Evolutionary conservation across 2,888 invertebrate genomes (phyloP).

Genomic region (Aplocera efformata): DNA sequence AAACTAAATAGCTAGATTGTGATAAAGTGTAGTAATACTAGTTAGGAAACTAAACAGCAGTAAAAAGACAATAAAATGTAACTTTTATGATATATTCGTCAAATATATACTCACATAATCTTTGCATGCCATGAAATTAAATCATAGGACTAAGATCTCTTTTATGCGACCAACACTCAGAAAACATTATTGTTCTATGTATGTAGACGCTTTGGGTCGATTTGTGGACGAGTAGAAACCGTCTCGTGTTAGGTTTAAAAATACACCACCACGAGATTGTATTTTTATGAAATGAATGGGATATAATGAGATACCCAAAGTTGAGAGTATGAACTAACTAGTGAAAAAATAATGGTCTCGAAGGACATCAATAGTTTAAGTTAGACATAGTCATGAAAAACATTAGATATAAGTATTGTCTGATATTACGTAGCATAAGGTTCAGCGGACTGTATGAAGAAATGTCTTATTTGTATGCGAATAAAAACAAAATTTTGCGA

Average conservation of each 20-base stretch:
- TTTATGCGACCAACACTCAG: background rate
- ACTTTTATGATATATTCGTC: slow-evolving; percentile 8
- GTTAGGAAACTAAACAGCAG: slow-evolving; percentile 10
- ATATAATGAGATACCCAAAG: background rate
- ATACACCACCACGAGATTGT: background rate
- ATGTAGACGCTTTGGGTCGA: too few relatives aligned
- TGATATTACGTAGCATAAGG: slow-evolving; percentile 10
- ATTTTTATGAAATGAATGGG: background rate
- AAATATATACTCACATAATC: background rate
- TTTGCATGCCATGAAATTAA: slow-evolving; percentile 12
- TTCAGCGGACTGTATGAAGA: slow-evolving; percentile 1
- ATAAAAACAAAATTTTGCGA: slow-evolving; percentile 3
- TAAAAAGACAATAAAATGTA: slow-evolving; percentile 13
- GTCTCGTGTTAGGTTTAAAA: background rate
- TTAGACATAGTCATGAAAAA: slow-evolving; percentile 16
- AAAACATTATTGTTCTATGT: too few relatives aligned
- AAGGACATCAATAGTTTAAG: slow-evolving; percentile 13
- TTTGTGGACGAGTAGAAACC: background rate
- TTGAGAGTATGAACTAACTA: slow-evolving; percentile 7
- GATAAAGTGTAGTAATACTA: slow-evolving; percentile 21
- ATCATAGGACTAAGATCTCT: slow-evolving; percentile 5
- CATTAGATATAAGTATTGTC: slow-evolving; percentile 7
- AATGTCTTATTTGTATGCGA: slow-evolving; percentile 1
- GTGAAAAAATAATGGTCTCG: slow-evolving; percentile 20
- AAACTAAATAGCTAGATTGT: slow-evolving; percentile 21